Base-by-base conservation (phyloP, 2,113 vertebrate species). In the Oryzias melastigma region DNA sequence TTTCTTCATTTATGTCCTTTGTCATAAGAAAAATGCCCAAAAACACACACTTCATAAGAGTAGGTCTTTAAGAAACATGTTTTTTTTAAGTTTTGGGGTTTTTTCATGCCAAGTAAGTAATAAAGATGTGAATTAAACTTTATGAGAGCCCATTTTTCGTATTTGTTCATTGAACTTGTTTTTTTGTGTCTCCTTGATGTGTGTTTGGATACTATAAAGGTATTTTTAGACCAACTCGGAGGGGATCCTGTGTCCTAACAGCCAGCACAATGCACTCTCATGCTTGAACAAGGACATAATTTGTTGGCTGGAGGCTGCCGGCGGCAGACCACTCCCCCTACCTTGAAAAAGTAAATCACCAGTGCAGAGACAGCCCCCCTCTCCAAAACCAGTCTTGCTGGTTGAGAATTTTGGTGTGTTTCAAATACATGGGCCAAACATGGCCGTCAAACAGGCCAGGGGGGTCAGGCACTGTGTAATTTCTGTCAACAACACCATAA, bases 191-290 rank as follows among this genome's bases (percentile, higher is more conserved):
- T 71, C 75, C 62, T 71, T 14, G 58, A 52, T 69, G 81, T 74
- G 84, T 49, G 71, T 82, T 80, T 78, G 81, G 83, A 76, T 78
- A 76, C 57, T 17, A 43, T 22, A 29, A 56, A 63, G 49, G 77
- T 87, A 88, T 89, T 90, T 89, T 86, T 85, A 90, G 78, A 52
- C 55, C 1, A 43, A 55, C 62, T 82, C 67, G 25, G 48, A 58
- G 66, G 67, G 72, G 62, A 68, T 69, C 77, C 22, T 68, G 20
- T 77, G 78, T 75, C 61, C 74, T 42, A 46, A 74, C 62, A 65
- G 53, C 75, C 62, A 65, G 80, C 81, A 87, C 79, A 87, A 85
- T 75, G 81, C 67, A 82, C 71, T 70, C 71, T 77, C 78, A 45
- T 70, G 84, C 58, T 59, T 84, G 77, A 79, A 83, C 80, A 78